Base-by-base conservation (phyloP, 2,888 invertebrate genomes). In the Scaptodrosophila latifasciaeformis region DNA sequence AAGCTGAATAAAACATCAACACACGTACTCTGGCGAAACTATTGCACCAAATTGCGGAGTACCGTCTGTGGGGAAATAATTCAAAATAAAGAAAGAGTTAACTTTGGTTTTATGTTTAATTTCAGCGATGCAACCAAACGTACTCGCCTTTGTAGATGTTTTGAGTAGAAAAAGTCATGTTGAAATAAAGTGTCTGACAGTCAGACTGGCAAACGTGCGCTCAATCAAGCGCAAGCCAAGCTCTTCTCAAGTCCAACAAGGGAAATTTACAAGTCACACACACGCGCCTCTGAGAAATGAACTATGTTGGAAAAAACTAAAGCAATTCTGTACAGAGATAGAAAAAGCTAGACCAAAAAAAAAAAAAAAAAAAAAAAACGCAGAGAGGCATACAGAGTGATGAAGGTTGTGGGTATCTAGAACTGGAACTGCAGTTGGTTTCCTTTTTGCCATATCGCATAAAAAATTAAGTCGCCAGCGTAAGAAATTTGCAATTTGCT, bases 191-290 rank as follows among this genome's bases (percentile, higher is more conserved):
- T 42, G 53, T 51, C 35, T 57, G 70, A 45, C 59, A 60, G 66
- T 59, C 59, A 35, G 53, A 52, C 44, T 10, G 65, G 59, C 62
- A 63, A 74, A 80, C 74, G 80, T 75, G 74, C 69, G 80, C 80
- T 80, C 74, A 75, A 75, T 75, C 74, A 75, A 77, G 80, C 44
- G 44, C 6, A 40, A 19, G 10, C 10, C 19, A 19, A 19, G 58
- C 62, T 51, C 15, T 34, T 51, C 35, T 49, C 46, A 48, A 56
- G 59, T 67, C 59, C 74, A 69, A 74, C 74, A 59, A 62, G 74
- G 74, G 74, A 75, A 75, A 75, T 75, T 75, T 79, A 79, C 76
- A 79, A 79, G 77, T 62, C 62, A 27, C 42, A 37, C 27, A 39
- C 9, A 15, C 24, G 24, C 24, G 24, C 24, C 24, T 24, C 24